Conservation (phyloP, 1,140 invertebrate genomes). For the Drosophila nigrodunni region DNA sequence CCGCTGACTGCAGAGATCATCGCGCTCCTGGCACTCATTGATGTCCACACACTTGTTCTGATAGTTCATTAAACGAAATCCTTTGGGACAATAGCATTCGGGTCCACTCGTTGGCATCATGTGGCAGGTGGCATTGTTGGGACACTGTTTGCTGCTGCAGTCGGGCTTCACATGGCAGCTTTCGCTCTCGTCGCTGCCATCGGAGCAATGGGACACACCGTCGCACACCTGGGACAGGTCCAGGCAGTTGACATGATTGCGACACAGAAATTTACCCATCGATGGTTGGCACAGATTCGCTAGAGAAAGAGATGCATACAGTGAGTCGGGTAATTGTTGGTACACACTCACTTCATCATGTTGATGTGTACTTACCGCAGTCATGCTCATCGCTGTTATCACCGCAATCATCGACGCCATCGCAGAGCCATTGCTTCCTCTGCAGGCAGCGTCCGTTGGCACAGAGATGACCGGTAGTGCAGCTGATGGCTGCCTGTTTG, state of each 20-base stretch:
- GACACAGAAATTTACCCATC: conserved; percentile 70
- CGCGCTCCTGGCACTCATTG: conserved; percentile 90
- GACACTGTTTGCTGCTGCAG: conserved; percentile 58
- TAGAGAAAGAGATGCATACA: not conserved
- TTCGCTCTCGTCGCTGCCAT: conserved; percentile 82
- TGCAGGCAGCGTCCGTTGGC: conserved; percentile 72
- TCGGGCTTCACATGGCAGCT: conserved; percentile 62
- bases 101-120: conserved; percentile 82
- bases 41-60: conserved; percentile 87
- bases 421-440: conserved; percentile 72
- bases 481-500: conserved; percentile 54
- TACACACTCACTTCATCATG: no score
- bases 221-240: conserved; percentile 87
- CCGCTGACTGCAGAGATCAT: conserved; percentile 92
- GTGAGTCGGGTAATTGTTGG: no score
- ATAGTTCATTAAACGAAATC: conserved; percentile 77
- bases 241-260: conserved; percentile 85
- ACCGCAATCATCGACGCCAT: conserved; percentile 86
- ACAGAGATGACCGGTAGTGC: conserved; percentile 66
- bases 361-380: conserved; percentile 86
- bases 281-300: conserved; percentile 50
- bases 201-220: conserved; percentile 84
- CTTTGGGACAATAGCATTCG: conserved; percentile 85
- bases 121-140: conserved; percentile 56
- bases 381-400: conserved; percentile 88